Evolutionary conservation across 2,113 vertebrate species (phyloP), one percentile per base, ranked within the genome.

Genomic region (Chionomys nivalis): DNA sequence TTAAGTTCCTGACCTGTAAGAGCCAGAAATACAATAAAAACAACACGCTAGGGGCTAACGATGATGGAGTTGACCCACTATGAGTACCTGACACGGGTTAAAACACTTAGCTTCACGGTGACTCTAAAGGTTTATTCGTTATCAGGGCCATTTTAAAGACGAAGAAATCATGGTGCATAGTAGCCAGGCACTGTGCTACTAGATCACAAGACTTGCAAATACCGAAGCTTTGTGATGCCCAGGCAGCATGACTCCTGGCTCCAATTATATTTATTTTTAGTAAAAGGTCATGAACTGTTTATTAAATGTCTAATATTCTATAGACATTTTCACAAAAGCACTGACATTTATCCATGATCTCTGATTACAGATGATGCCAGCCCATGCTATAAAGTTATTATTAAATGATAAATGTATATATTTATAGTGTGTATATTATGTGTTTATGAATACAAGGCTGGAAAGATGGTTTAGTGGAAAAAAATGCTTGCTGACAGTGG

Each of bases 1-100:
- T 31, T 42, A 3, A 87, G 2, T 79, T 13, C 42, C 55, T 86
- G 72, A 47, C n/a, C 87, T 24, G 26, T 81, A 16, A 94, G 4
- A 86, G 78, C 10, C 17, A 96, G 97, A 96, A 78, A 61, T 75
- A 89, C 7, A 44, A 61, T 7, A 24, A 81, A 63, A 83, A 52
- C 23, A 92, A 81, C 44, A 87, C 65, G 10, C 5, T 5, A 9
- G 23, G 24, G 19, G 23, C 28, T 85, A 49, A 79, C 3, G 47
- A 16, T 21, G 17, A 83, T 1, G 65, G 14, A 47, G 5, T 23
- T 42, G 11, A 77, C 72, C 42, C 68, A 77, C 33, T 66, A 49
- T n/a, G 31, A 92, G 68, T 8, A 12, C 61, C 86, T 72, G 8
- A 26, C 8, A 31, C 11, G n/a, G 16, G 42, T 9, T 70, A 72